phyloP scores from a whole-genome alignment of 1,140 invertebrate genomes.

The Bombus huntii region DNA sequence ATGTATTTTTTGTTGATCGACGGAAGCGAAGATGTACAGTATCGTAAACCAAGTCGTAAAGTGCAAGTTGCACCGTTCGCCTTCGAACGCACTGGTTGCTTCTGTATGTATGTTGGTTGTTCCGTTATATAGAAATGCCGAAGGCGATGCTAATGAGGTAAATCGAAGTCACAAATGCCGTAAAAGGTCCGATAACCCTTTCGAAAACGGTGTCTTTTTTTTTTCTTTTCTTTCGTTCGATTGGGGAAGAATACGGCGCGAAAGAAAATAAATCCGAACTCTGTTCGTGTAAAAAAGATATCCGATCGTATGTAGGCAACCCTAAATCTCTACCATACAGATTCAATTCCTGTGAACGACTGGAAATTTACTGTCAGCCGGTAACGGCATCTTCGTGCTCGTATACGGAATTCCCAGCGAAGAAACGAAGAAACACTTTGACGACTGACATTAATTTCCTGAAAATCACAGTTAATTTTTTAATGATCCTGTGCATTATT shows the following conservation, averaged over 20 bases:
- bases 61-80: slow-evolving; percentile 12
- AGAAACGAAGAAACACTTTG: background rate
- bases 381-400: background rate
- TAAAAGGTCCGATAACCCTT: slow-evolving; percentile 55
- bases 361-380: slow-evolving; percentile 1
- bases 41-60: slow-evolving; percentile 16
- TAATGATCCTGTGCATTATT: no score
- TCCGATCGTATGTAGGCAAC: background rate
- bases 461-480: background rate
- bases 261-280: background rate
- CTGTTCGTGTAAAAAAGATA: background rate
- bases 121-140: slow-evolving; percentile 57
- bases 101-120: background rate
- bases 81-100: background rate
- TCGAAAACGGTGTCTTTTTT: background rate
- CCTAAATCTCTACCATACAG: background rate
- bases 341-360: background rate
- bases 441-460: background rate
- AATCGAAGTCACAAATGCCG: slow-evolving; percentile 51
- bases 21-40: background rate
- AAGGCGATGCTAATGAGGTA: slow-evolving; percentile 59
- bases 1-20: background rate
- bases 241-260: background rate
- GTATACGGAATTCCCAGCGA: no score
- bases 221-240: background rate